Evolutionary conservation across 2,113 vertebrate species (phyloP).

Genomic region (Sus scrofa): T2T-Sscrofa CM000824.6:154326001-154326500

Average conservation of each 20-base stretch:
- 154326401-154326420: background rate
- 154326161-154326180: background rate
- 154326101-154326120: background rate
- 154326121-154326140: no score
- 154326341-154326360: background rate
- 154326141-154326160: background rate
- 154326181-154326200: background rate
- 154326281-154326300: background rate
- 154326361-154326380: background rate
- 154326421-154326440: background rate
- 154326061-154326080: background rate
- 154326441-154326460: background rate
- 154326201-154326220: background rate
- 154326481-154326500: background rate
- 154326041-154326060: background rate
- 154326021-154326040: background rate
- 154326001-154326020: background rate
- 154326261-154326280: background rate
- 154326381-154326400: background rate
- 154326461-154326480: background rate
- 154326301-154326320: conserved; percentile 24
- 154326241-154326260: background rate
- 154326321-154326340: background rate
- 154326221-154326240: background rate
- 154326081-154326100: background rate